Conservation (phyloP, 2,888 invertebrate genomes). For the Orgyia antiqua region DNA sequence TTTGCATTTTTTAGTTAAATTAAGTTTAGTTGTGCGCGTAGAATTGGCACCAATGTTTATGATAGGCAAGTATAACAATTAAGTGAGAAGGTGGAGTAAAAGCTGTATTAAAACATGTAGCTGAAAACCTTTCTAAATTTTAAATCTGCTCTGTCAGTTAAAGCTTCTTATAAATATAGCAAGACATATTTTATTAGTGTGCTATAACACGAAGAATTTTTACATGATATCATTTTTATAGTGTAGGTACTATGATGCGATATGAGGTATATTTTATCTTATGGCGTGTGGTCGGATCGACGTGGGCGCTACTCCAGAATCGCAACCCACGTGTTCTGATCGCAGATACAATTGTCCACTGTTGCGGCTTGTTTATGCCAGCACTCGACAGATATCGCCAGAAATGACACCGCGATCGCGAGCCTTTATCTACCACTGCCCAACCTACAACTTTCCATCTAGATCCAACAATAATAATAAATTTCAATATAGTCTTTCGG, state of each 20-base stretch:
- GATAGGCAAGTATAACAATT: too few species aligned
- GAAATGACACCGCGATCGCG: slow-evolving; percentile 58
- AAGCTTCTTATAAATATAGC: too few species aligned
- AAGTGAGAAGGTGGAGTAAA: too few species aligned
- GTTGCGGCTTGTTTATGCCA: slow-evolving; percentile 57
- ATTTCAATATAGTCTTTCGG: slow-evolving; percentile 12
- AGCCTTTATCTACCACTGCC: slow-evolving; percentile 41
- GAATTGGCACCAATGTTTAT: too few species aligned
- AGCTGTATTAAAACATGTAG: too few species aligned
- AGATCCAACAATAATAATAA: slow-evolving; percentile 18
- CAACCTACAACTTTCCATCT: slow-evolving; percentile 24
- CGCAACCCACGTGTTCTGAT: slow-evolving; percentile 65
- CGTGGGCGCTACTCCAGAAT: slow-evolving; percentile 72
- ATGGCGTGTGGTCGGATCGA: slow-evolving; percentile 44
- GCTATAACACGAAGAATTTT: slow-evolving; percentile 62
- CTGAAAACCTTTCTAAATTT: too few species aligned
- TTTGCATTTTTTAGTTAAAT: too few species aligned
- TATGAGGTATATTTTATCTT: slow-evolving; percentile 60
- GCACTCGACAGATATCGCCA: slow-evolving; percentile 49
- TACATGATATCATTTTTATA: slow-evolving; percentile 58
- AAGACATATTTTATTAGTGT: too few species aligned
- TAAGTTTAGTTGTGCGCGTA: too few species aligned
- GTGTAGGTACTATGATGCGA: slow-evolving; percentile 34
- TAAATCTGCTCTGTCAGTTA: too few species aligned
- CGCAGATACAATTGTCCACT: slow-evolving; percentile 66